phyloP scores from a whole-genome alignment of 1,140 invertebrate genomes.

The Aphidius gifuensis region DNA sequence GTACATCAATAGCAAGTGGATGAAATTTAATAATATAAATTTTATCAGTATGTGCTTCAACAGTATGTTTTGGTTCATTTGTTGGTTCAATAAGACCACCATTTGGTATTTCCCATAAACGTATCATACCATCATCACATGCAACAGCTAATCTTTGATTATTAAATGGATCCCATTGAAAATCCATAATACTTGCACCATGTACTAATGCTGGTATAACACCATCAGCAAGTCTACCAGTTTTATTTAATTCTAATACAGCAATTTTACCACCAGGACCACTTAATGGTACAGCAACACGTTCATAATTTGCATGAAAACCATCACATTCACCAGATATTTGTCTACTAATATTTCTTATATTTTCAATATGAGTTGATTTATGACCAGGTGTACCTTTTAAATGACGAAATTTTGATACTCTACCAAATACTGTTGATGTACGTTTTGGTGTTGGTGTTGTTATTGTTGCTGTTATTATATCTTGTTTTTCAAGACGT shows the following conservation, averaged over 20 bases:
- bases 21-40: slow-evolving; percentile 90
- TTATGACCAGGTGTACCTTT: slow-evolving; percentile 88
- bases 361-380: slow-evolving; percentile 87
- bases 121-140: slow-evolving; percentile 87
- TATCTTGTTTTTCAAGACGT: slow-evolving; percentile 50
- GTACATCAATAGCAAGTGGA: slow-evolving; percentile 78
- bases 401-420: slow-evolving; percentile 89
- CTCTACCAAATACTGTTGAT: slow-evolving; percentile 82
- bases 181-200: slow-evolving; percentile 85
- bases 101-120: slow-evolving; percentile 77
- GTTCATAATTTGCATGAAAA: slow-evolving; percentile 81
- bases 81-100: slow-evolving; percentile 72
- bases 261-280: slow-evolving; percentile 87
- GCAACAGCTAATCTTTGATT: slow-evolving; percentile 76
- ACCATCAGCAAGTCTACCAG: slow-evolving; percentile 74
- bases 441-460: slow-evolving; percentile 70
- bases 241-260: slow-evolving; percentile 78
- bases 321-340: slow-evolving; percentile 92
- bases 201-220: slow-evolving; percentile 84
- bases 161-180: slow-evolving; percentile 90
- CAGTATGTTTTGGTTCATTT: slow-evolving; percentile 59
- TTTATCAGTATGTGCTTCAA: slow-evolving; percentile 81
- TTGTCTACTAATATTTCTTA: slow-evolving; percentile 84
- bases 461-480: slow-evolving; percentile 44
- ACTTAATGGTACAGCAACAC: slow-evolving; percentile 82